Percentiles rank a stretch among this genome's conserved stretches.
Evolutionary conservation across 2,113 vertebrate species (phyloP).

Genomic region (Bettongia penicillata): DNA sequence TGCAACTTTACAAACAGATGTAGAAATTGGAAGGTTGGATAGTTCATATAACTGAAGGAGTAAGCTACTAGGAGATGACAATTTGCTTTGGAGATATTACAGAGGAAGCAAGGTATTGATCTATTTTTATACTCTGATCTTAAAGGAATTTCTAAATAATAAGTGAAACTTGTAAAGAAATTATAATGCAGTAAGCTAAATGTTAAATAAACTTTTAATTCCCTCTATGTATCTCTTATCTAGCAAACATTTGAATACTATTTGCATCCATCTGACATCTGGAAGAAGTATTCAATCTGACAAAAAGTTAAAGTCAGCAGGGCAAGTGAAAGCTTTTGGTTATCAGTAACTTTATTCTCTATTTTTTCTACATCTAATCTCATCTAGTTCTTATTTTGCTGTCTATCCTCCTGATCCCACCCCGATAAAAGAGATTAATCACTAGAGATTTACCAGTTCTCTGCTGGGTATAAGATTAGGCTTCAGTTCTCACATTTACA

Average conservation of each 20-base stretch:
- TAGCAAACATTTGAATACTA: slow-evolving; percentile 3
- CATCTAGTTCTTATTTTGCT: not conserved
- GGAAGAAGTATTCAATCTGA: not conserved
- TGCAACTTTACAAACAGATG: not conserved
- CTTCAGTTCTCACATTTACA: slow-evolving; percentile 12
- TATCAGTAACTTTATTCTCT: slow-evolving; percentile 38
- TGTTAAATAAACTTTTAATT: slow-evolving; percentile 20
- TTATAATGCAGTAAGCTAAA: not conserved
- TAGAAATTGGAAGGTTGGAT: not conserved
- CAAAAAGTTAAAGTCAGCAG: slow-evolving; percentile 43
- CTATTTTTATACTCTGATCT: not conserved
- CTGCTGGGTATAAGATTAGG: not conserved
- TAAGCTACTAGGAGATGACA: not conserved
- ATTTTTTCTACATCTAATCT: slow-evolving; percentile 32
- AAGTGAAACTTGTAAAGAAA: not conserved
- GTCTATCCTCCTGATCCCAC: not conserved
- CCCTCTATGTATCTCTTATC: not conserved
- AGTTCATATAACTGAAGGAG: not conserved
- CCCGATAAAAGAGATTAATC: slow-evolving; percentile 33
- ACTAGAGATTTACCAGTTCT: not conserved
- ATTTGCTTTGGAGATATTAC: not conserved
- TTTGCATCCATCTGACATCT: slow-evolving; percentile 31
- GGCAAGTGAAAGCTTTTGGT: not conserved
- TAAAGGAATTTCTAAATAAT: not conserved
- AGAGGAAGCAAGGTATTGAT: not conserved